phyloP scores from a whole-genome alignment of 2,113 vertebrate species.

The Dipodomys stephensi region DNA sequence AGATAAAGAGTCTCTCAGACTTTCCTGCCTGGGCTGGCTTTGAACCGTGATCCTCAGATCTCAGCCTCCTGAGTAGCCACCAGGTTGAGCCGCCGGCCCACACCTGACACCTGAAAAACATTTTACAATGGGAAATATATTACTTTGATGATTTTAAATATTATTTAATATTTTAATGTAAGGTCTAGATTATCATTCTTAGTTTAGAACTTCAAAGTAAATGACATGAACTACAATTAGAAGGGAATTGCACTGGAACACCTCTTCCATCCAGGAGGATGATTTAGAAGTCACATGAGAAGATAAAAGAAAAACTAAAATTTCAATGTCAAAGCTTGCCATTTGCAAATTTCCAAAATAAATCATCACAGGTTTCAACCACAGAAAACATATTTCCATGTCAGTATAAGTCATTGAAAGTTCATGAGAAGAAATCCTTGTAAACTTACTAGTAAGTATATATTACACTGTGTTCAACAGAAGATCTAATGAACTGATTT shows the following conservation, averaged over 20 bases:
- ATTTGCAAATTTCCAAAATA: slow-evolving; percentile 69
- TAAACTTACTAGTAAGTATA: slow-evolving; percentile 43
- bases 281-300: slow-evolving; percentile 57
- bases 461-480: not conserved
- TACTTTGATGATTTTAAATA: slow-evolving; percentile 29
- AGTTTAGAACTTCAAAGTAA: slow-evolving; percentile 51
- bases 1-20: too few relatives aligned
- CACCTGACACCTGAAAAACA: too few relatives aligned
- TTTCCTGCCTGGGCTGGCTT: too few relatives aligned
- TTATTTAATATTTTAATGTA: not conserved
- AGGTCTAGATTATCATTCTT: slow-evolving; percentile 15
- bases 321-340: slow-evolving; percentile 45
- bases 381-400: slow-evolving; percentile 52
- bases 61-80: too few relatives aligned
- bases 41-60: too few relatives aligned
- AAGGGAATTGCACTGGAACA: slow-evolving; percentile 49
- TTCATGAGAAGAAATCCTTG: not conserved
- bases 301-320: slow-evolving; percentile 66
- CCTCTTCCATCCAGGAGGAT: slow-evolving; percentile 37
- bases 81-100: too few relatives aligned
- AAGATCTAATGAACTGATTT: slow-evolving; percentile 12
- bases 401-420: slow-evolving; percentile 43
- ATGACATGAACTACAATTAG: not conserved
- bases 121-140: slow-evolving; percentile 40
- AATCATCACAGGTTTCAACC: not conserved